Evolutionary conservation across 1,140 invertebrate genomes (phyloP).

Genomic region (Bombus soroeensis): DNA sequence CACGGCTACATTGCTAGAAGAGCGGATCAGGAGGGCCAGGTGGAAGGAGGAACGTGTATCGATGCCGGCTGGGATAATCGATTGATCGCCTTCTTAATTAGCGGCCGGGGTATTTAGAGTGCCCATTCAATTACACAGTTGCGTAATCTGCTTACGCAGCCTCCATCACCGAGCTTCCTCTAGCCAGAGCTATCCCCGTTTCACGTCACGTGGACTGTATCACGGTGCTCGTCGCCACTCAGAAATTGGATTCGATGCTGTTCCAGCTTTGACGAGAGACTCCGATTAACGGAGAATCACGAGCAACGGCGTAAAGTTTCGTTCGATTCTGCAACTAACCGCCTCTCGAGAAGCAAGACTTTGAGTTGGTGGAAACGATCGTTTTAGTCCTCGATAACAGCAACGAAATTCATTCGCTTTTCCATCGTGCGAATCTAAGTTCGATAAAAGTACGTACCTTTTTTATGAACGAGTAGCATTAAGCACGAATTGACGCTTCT

Average conservation of each 20-base stretch:
- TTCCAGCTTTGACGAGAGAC: slow-evolving; percentile 13
- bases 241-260: slow-evolving; percentile 33
- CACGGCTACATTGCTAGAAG: slow-evolving; percentile 51
- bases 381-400: no score
- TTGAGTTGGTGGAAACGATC: no score
- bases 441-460: neutral
- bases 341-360: neutral
- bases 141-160: slow-evolving; percentile 71
- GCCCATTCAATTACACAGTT: slow-evolving; percentile 75
- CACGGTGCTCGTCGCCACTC: slow-evolving; percentile 13
- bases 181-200: slow-evolving; percentile 8
- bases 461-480: no score
- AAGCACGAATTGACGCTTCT: neutral
- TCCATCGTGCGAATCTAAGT: neutral
- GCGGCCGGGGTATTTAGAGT: slow-evolving; percentile 65
- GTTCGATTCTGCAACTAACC: neutral
- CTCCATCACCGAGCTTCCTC: slow-evolving; percentile 14
- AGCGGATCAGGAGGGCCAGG: slow-evolving; percentile 41
- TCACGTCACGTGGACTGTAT: slow-evolving; percentile 21
- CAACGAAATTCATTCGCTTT: neutral
- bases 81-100: slow-evolving; percentile 77
- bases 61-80: slow-evolving; percentile 73
- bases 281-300: slow-evolving; percentile 29
- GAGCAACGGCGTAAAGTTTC: neutral
- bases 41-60: slow-evolving; percentile 56